phyloP scores from a whole-genome alignment of 2,113 vertebrate genomes.

The Cyanocitta stelleri region DNA sequence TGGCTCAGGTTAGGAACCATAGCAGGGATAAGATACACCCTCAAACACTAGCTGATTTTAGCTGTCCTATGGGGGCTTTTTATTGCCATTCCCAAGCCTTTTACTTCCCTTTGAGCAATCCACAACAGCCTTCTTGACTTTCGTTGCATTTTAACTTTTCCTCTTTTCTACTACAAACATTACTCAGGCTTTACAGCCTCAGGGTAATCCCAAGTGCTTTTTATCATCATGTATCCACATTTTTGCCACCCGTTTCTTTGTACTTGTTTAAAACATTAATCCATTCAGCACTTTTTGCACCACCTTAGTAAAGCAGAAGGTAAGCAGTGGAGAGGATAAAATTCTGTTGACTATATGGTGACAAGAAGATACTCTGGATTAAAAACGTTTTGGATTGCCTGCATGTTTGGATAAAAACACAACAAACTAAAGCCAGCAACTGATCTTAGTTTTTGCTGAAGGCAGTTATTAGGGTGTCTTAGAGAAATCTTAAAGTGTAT shows the following conservation, averaged over 20 bases:
- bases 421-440: background rate
- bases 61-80: background rate
- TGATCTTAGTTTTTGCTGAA: background rate
- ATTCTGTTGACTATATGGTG: background rate
- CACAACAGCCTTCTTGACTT: conserved; percentile 4
- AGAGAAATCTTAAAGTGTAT: background rate
- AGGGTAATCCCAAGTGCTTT: background rate
- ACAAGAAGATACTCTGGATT: background rate
- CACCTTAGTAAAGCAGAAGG: background rate
- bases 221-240: background rate
- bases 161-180: background rate
- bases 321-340: background rate
- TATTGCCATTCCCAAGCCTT: background rate
- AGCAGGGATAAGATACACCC: background rate
- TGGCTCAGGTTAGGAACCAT: background rate
- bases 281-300: background rate
- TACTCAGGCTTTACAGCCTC: background rate
- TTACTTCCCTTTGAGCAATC: conserved; percentile 14
- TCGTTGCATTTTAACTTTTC: conserved; percentile 19
- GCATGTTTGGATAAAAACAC: background rate
- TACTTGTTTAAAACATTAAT: background rate
- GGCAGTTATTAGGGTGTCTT: background rate
- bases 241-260: background rate
- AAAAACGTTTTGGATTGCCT: background rate
- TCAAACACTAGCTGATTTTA: background rate